phyloP scores from a whole-genome alignment of 2,888 invertebrate species.

The Lasioglossum pauxillum region DNA sequence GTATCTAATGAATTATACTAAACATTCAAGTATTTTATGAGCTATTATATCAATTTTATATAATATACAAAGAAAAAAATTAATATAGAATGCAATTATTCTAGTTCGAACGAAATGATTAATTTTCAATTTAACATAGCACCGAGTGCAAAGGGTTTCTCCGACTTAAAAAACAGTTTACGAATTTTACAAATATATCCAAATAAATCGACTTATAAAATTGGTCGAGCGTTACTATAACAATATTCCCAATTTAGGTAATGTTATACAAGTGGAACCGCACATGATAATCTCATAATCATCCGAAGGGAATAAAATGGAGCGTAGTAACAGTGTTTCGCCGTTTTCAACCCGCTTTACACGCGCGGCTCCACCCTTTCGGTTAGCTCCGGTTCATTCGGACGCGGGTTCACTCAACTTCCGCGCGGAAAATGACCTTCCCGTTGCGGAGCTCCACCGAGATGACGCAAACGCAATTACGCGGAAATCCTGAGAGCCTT shows the following conservation, averaged over 20 bases:
- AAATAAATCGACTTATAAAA: no score
- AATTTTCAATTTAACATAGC: no score
- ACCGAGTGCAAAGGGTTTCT: no score
- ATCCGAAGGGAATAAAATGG: neutral
- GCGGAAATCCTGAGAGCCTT: constrained; percentile 60
- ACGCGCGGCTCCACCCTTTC: neutral
- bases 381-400: constrained; percentile 56
- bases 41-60: no score
- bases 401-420: constrained; percentile 53
- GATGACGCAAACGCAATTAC: constrained; percentile 80
- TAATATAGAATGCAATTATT: no score
- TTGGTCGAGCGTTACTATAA: no score
- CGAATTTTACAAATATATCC: no score
- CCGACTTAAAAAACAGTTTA: no score
- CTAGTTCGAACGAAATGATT: no score
- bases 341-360: neutral
- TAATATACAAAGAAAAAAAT: no score
- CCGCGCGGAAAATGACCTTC: constrained; percentile 73
- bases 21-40: no score
- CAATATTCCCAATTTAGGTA: neutral
- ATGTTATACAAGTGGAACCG: neutral
- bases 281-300: neutral
- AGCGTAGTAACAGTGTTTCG: neutral
- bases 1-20: no score
- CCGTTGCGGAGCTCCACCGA: constrained; percentile 65